A percentile compares a stretch with the other conserved stretches of the same genome.
Conservation (phyloP, 2,113 vertebrate genomes). For the Paratilapia polleni region DNA sequence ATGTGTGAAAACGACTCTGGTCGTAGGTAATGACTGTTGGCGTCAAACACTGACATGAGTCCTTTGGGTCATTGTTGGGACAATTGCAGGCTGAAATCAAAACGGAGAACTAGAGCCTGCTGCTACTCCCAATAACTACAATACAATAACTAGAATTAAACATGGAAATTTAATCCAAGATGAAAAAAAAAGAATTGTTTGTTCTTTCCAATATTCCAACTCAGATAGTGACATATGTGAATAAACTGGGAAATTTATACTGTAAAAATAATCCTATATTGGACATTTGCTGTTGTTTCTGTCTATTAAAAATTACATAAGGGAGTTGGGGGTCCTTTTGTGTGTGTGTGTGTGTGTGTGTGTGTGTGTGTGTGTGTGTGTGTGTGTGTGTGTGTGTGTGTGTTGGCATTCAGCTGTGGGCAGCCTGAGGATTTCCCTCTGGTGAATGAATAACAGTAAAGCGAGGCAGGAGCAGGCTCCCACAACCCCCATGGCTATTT, state of each 20-base stretch:
- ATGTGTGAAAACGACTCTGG: not conserved
- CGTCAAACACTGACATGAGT: not conserved
- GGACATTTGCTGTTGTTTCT: not conserved
- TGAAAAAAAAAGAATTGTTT: not conserved
- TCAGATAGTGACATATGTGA: not conserved
- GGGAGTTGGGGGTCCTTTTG: conserved; percentile 30
- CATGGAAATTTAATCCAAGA: not conserved
- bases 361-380: conserved; percentile 42
- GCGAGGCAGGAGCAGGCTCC: conserved; percentile 42
- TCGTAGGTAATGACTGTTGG: not conserved
- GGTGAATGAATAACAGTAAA: conserved; percentile 58
- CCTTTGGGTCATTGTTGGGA: not conserved
- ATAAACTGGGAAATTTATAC: accelerated
- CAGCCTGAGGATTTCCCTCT: conserved; percentile 53
- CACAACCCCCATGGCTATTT: conserved; percentile 59
- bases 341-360: conserved; percentile 27
- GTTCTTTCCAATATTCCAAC: not conserved
- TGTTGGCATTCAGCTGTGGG: conserved; percentile 51
- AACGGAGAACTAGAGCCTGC: not conserved
- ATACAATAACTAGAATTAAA: not conserved
- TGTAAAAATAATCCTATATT: not conserved
- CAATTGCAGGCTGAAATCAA: not conserved
- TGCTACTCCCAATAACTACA: not conserved
- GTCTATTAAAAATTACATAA: not conserved
- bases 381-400: conserved; percentile 50